Conservation (phyloP, 2,888 invertebrate genomes). For the Drosophila sordidula region DNA sequence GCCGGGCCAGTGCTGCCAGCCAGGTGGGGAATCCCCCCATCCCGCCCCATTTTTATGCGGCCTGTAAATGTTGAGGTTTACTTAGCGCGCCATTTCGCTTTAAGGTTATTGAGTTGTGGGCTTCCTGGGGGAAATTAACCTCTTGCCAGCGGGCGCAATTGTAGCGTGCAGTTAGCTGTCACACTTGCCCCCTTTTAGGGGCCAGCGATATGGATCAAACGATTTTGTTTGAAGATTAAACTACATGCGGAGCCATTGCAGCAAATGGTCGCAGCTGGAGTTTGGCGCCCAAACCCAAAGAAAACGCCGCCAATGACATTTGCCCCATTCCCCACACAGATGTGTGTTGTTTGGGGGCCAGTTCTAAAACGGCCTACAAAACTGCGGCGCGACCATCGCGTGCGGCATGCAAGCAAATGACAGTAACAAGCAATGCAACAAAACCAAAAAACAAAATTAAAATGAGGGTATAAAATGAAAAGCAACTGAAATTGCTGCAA, state of each 20-base stretch:
- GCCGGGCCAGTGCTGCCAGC: conserved; percentile 6
- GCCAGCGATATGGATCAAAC: conserved; percentile 74
- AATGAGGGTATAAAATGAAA: conserved; percentile 16
- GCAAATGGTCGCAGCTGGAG: conserved; percentile 38
- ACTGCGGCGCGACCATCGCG: conserved; percentile 56
- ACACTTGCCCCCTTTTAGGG: not conserved
- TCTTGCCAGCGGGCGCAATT: conserved; percentile 65
- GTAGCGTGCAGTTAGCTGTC: conserved; percentile 42
- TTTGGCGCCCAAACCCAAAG: conserved; percentile 4
- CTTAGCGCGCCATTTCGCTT: conserved; percentile 69
- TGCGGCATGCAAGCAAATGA: conserved; percentile 73
- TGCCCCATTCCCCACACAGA: not conserved
- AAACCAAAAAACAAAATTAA: conserved; percentile 21
- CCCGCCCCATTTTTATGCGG: conserved; percentile 32
- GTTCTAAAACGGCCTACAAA: conserved; percentile 59
- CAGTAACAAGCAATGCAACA: conserved; percentile 53
- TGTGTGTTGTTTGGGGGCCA: not conserved
- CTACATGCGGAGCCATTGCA: conserved; percentile 55
- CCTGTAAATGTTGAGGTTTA: conserved; percentile 74
- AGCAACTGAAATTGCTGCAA: conserved; percentile 61
- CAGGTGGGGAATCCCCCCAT: conserved; percentile 46
- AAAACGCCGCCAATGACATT: conserved; percentile 3
- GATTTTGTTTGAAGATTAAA: conserved; percentile 78
- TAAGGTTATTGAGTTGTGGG: conserved; percentile 73
- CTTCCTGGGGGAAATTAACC: conserved; percentile 79